Conservation (phyloP, 2,888 invertebrate genomes). For the Lycocerus yunnanus region DNA sequence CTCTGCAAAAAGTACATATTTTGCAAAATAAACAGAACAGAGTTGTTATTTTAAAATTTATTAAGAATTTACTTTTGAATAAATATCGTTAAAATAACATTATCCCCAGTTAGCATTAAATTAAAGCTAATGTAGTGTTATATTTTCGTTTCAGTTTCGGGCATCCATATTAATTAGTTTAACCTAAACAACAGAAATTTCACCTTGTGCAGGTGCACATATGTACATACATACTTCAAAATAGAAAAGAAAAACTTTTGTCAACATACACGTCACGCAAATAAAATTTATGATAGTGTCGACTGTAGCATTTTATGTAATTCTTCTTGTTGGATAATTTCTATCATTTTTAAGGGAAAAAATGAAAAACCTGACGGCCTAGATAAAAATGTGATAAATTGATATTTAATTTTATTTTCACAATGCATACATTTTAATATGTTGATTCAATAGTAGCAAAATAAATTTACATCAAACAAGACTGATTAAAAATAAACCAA, state of each 20-base stretch:
- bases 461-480: too few relatives aligned
- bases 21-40: not conserved
- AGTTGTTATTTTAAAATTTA: not conserved
- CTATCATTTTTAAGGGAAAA: not conserved
- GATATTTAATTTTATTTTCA: not conserved
- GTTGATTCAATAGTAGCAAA: not conserved
- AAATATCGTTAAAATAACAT: not conserved
- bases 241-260: not conserved
- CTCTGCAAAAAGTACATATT: not conserved
- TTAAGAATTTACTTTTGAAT: not conserved
- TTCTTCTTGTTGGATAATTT: slow-evolving; percentile 3
- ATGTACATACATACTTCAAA: not conserved
- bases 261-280: not conserved
- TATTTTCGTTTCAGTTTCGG: not conserved
- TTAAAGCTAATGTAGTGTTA: not conserved
- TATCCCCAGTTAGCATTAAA: not conserved
- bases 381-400: not conserved
- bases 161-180: not conserved
- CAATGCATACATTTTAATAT: not conserved
- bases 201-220: not conserved
- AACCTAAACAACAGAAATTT: not conserved
- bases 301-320: not conserved
- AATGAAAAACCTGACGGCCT: not conserved
- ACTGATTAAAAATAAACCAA: too few relatives aligned
- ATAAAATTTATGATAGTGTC: not conserved